Evolutionary conservation across 2,888 invertebrate genomes (phyloP).

Genomic region (Drosophila borealis): DNA sequence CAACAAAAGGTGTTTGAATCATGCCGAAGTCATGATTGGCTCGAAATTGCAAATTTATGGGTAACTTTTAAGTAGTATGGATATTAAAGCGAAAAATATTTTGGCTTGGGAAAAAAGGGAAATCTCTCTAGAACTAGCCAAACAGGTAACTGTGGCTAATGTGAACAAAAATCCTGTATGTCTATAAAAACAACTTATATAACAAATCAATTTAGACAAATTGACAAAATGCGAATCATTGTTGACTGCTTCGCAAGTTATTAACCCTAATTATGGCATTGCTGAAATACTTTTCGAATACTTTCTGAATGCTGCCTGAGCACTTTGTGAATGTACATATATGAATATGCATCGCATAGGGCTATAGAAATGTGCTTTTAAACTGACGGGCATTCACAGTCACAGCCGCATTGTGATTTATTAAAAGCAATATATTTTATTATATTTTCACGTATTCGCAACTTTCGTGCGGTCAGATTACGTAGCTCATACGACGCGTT

Average conservation of each 20-base stretch:
- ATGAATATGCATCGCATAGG: constrained; percentile 29
- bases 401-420: constrained; percentile 29
- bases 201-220: constrained; percentile 19
- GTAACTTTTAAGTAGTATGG: constrained; percentile 2
- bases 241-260: constrained; percentile 25
- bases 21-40: too few relatives aligned
- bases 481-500: constrained; percentile 62
- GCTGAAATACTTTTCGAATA: constrained; percentile 38
- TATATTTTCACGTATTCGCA: constrained; percentile 18
- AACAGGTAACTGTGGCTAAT: constrained; percentile 30
- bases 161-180: constrained; percentile 2
- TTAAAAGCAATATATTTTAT: constrained; percentile 7
- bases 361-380: constrained; percentile 12
- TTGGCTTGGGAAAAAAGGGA: constrained; percentile 9
- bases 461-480: constrained; percentile 45
- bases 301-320: constrained; percentile 19
- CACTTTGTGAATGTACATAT: constrained; percentile 17
- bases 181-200: constrained; percentile 9
- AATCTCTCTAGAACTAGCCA: constrained; percentile 21
- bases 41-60: not conserved
- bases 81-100: constrained; percentile 7
- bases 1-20: too few relatives aligned
- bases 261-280: constrained; percentile 51
- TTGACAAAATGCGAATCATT: constrained; percentile 27
- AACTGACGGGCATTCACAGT: constrained; percentile 31